phyloP scores from a whole-genome alignment of 2,113 vertebrate genomes.

The Regulus satrapa region DNA sequence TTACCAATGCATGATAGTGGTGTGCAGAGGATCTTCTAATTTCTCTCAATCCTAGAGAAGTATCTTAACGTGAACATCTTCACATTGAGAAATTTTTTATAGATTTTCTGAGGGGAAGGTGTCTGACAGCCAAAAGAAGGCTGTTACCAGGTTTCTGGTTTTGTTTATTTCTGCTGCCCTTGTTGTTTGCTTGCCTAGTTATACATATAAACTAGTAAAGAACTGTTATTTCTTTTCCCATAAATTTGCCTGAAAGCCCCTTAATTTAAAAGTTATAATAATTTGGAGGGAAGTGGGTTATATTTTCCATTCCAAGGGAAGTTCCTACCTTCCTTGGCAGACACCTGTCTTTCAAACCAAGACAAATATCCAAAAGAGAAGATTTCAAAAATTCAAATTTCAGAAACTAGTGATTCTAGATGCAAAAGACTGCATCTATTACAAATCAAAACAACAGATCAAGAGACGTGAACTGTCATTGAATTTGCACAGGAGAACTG shows the following conservation, averaged over 20 bases:
- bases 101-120: neutral
- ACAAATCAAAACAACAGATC: neutral
- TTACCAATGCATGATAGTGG: neutral
- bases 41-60: neutral
- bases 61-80: accelerated
- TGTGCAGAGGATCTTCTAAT: neutral
- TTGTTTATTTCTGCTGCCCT: neutral
- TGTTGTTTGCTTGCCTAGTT: neutral
- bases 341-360: neutral
- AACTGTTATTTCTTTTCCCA: neutral
- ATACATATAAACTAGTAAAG: neutral
- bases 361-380: neutral
- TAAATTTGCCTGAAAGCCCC: neutral
- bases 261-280: neutral
- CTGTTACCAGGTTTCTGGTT: neutral
- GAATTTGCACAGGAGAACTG: neutral
- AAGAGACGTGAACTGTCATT: neutral
- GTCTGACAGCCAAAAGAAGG: neutral
- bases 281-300: neutral
- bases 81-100: neutral
- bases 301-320: neutral
- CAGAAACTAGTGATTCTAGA: neutral
- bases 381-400: neutral
- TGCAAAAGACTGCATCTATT: neutral
- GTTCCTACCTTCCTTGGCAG: neutral